phyloP scores from a whole-genome alignment of 2,888 invertebrate species.

The Drosophila mulleri region DNA sequence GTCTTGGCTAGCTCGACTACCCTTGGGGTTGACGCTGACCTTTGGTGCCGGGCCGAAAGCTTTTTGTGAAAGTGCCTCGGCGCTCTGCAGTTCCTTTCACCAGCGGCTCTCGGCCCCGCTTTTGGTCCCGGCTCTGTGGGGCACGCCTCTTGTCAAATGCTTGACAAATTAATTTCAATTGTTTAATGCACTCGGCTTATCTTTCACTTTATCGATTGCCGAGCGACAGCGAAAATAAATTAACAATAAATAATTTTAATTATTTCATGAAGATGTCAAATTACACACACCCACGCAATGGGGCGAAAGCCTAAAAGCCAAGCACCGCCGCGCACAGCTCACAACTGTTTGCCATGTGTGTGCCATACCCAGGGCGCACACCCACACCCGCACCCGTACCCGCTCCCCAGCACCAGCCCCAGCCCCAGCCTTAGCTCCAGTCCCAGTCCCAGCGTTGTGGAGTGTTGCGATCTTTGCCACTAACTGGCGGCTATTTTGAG shows the following conservation, averaged over 20 bases:
- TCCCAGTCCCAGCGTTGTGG: slow-evolving; percentile 6
- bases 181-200: slow-evolving; percentile 69
- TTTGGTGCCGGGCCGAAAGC: slow-evolving; percentile 50
- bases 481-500: slow-evolving; percentile 63
- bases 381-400: neutral
- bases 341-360: slow-evolving; percentile 54
- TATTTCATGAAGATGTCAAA: slow-evolving; percentile 82
- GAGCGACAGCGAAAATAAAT: slow-evolving; percentile 72
- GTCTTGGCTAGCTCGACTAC: slow-evolving; percentile 49
- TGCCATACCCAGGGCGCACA: slow-evolving; percentile 37
- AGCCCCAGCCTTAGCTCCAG: neutral
- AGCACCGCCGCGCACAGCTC: slow-evolving; percentile 18
- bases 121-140: slow-evolving; percentile 9
- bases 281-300: slow-evolving; percentile 74
- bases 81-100: slow-evolving; percentile 68
- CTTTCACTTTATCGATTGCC: slow-evolving; percentile 71
- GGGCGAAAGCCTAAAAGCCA: slow-evolving; percentile 55
- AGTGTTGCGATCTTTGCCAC: slow-evolving; percentile 72
- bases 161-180: slow-evolving; percentile 81
- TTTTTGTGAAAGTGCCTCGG: slow-evolving; percentile 68
- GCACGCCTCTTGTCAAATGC: slow-evolving; percentile 66
- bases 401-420: neutral
- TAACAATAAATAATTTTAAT: slow-evolving; percentile 82
- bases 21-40: slow-evolving; percentile 54
- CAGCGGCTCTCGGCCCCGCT: slow-evolving; percentile 26